Evolutionary conservation across 2,888 invertebrate species (phyloP).

Genomic region (Allophyes oxyacanthae): DNA sequence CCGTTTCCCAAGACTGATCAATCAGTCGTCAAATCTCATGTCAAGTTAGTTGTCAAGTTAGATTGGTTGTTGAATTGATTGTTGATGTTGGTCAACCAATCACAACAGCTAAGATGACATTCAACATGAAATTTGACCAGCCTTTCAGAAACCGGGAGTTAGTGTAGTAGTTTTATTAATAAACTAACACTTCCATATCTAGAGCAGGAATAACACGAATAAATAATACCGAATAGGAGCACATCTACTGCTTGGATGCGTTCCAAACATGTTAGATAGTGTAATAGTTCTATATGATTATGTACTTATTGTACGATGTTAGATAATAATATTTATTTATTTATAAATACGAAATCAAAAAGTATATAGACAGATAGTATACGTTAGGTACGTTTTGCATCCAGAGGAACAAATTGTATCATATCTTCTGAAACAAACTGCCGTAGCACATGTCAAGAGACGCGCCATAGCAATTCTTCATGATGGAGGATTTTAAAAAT

Average conservation of each 20-base stretch:
- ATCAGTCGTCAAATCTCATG: no score
- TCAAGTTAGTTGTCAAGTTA: no score
- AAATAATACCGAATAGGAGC: constrained; percentile 43
- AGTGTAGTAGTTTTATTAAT: constrained; percentile 34
- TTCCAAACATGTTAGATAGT: constrained; percentile 51
- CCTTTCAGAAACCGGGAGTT: no score
- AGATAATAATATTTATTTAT: no score
- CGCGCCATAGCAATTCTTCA: background rate
- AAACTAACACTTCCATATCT: constrained; percentile 32
- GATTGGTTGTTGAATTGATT: no score
- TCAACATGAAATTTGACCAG: no score
- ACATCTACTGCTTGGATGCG: constrained; percentile 42
- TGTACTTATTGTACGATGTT: constrained; percentile 36
- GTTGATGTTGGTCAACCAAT: no score
- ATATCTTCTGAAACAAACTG: background rate
- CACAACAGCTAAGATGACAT: no score
- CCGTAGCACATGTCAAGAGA: background rate
- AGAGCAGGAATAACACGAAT: constrained; percentile 37
- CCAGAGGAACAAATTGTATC: constrained; percentile 11
- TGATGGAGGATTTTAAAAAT: no score
- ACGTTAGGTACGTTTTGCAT: constrained; percentile 20
- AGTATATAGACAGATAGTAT: no score
- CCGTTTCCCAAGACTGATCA: no score
- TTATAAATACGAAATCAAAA: no score
- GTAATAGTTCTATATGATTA: constrained; percentile 48